A percentile compares a stretch with the other conserved stretches of the same genome.
Conservation (phyloP, 2,797 vertebrate genomes). For the Emys orbicularis region DNA sequence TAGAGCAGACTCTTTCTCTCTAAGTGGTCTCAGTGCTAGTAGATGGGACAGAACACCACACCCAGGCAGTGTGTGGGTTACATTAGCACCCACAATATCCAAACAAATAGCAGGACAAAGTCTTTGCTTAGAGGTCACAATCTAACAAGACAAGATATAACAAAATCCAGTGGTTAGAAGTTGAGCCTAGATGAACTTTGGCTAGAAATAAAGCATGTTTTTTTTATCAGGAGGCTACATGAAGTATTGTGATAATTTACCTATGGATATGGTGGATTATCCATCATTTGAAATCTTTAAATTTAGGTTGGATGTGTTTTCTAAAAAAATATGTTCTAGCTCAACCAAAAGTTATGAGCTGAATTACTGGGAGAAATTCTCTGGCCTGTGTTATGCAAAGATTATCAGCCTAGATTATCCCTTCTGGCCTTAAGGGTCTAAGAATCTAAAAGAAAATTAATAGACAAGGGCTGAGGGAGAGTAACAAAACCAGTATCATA, state of each 20-base stretch:
- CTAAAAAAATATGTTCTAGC: background rate
- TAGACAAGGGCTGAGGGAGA: background rate
- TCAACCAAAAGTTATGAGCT: background rate
- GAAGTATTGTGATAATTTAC: background rate
- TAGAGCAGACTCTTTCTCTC: too few species aligned
- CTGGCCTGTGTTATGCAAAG: background rate
- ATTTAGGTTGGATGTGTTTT: background rate
- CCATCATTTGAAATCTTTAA: background rate
- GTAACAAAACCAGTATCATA: background rate
- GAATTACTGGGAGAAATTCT: background rate
- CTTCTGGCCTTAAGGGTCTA: background rate
- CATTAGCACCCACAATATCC: background rate
- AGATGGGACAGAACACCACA: too few species aligned
- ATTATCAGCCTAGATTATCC: background rate
- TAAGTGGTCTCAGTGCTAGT: too few species aligned
- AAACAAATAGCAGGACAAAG: background rate
- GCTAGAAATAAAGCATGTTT: background rate
- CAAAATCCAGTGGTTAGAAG: background rate
- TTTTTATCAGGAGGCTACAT: background rate
- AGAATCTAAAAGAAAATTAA: background rate
- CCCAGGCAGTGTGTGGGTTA: too few species aligned
- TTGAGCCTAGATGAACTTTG: background rate
- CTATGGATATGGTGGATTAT: background rate
- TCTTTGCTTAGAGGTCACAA: background rate
- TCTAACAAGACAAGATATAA: fast-evolving